These are phyloP conservation scores for Garrulus glandarius DNA, from an alignment of 2,797 vertebrate species.

Conservation along the genomic window DNA sequence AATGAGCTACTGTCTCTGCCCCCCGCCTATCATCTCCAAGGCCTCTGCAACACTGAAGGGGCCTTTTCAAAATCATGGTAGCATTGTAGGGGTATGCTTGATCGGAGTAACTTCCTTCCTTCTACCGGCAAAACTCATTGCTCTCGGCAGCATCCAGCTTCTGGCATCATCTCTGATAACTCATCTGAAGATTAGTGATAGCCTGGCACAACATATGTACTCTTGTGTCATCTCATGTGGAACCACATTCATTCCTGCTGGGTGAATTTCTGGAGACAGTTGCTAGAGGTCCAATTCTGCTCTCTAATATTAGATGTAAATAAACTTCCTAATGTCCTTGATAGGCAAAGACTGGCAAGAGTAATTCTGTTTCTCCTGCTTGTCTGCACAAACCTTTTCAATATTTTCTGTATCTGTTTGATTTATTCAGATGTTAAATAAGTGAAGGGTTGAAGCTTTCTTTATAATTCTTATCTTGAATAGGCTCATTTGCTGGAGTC, in stretches of 20 bases:
- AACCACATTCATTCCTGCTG: constrained; percentile 55
- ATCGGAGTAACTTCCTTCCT: not conserved
- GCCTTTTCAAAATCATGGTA: not conserved
- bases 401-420: constrained; percentile 64
- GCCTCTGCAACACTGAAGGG: not conserved
- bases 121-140: not conserved
- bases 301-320: constrained; percentile 76
- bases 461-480: not conserved
- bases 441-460: constrained; percentile 49
- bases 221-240: constrained; percentile 61
- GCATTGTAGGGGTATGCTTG: not conserved
- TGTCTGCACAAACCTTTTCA: constrained; percentile 35
- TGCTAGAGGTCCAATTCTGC: constrained; percentile 74
- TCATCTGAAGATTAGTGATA: constrained; percentile 58
- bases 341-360: constrained; percentile 68
- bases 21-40: fast-evolving
- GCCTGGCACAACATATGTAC: constrained; percentile 59
- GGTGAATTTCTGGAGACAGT: constrained; percentile 72
- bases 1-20: not conserved
- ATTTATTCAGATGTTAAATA: constrained; percentile 67
- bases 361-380: constrained; percentile 62
- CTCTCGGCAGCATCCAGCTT: constrained; percentile 30
- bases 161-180: constrained; percentile 63
- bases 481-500: constrained; percentile 6
- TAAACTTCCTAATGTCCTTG: constrained; percentile 72